Percentiles rank a stretch among this genome's conserved stretches.
Conservation (phyloP, 2,888 invertebrate genomes). For the Agonum fuliginosum region DNA sequence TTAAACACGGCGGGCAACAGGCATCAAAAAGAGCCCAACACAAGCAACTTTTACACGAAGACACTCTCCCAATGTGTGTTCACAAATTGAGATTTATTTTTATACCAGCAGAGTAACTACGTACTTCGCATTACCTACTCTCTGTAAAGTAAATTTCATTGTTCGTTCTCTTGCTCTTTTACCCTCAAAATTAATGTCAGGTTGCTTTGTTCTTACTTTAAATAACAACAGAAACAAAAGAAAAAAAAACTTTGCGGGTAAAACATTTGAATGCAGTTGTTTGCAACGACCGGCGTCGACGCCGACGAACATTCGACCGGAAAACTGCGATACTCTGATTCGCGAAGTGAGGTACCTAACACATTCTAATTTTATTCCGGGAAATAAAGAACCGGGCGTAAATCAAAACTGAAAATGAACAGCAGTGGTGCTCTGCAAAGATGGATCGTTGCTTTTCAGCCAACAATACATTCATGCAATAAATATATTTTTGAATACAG, state of each 20-base stretch:
- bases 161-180: conserved; percentile 29
- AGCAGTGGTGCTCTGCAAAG: not conserved
- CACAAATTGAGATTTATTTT: conserved; percentile 57
- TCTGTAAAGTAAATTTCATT: conserved; percentile 49
- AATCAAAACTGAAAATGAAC: conserved; percentile 41
- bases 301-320: conserved; percentile 23
- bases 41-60: conserved; percentile 43
- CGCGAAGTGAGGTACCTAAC: conserved; percentile 30
- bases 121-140: conserved; percentile 27
- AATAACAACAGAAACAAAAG: conserved; percentile 52
- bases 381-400: conserved; percentile 13
- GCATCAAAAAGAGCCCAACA: conserved; percentile 35
- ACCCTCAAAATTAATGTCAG: conserved; percentile 47
- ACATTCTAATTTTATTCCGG: conserved; percentile 44
- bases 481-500: conserved; percentile 18
- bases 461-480: not conserved
- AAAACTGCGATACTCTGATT: conserved; percentile 40
- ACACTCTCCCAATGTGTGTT: conserved; percentile 8
- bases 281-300: no score
- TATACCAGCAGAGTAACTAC: conserved; percentile 12
- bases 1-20: conserved; percentile 54
- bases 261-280: conserved; percentile 43
- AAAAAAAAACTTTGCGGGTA: conserved; percentile 29
- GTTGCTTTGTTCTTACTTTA: conserved; percentile 52
- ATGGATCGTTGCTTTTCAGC: conserved; percentile 23